Evolutionary conservation across 2,797 vertebrate species (phyloP).

Genomic region (Lithobates pipiens): DNA sequence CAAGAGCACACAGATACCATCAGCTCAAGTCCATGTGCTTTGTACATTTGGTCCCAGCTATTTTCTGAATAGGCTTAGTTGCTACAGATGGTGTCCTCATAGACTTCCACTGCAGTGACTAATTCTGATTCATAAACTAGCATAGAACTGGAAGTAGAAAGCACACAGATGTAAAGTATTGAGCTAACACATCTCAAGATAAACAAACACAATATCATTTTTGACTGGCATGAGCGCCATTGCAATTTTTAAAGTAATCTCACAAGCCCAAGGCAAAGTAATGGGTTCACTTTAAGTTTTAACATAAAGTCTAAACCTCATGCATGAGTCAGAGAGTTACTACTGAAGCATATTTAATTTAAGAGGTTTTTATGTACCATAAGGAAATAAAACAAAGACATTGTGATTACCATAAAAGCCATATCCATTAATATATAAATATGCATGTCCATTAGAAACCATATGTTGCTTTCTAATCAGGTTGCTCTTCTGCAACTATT

Average conservation of each 20-base stretch:
- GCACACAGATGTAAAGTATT: background rate
- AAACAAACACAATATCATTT: constrained; percentile 15
- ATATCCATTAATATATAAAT: constrained; percentile 62
- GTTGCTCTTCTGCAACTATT: constrained; percentile 59
- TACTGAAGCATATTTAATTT: constrained; percentile 50
- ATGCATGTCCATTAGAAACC: constrained; percentile 61
- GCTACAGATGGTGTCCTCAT: too few relatives aligned
- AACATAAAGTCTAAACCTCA: constrained; percentile 25
- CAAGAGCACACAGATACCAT: too few relatives aligned
- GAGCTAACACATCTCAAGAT: constrained; percentile 5
- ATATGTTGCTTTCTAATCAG: constrained; percentile 59
- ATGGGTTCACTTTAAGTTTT: background rate
- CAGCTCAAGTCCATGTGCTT: too few relatives aligned
- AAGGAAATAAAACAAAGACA: constrained; percentile 62
- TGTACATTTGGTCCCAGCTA: too few relatives aligned
- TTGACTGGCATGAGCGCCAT: constrained; percentile 39
- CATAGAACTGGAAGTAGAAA: too few relatives aligned
- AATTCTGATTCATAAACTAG: too few relatives aligned
- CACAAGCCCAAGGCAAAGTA: background rate
- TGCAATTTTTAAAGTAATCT: constrained; percentile 32
- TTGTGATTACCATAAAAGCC: constrained; percentile 62
- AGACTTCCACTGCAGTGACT: too few relatives aligned
- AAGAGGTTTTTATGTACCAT: constrained; percentile 58
- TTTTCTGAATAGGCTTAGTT: too few relatives aligned
- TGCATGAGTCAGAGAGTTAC: constrained; percentile 42